A percentile compares a stretch with the other conserved stretches of the same genome.
phyloP scores from a whole-genome alignment of 2,888 invertebrate genomes.

The Muschampia plurimacula region DNA sequence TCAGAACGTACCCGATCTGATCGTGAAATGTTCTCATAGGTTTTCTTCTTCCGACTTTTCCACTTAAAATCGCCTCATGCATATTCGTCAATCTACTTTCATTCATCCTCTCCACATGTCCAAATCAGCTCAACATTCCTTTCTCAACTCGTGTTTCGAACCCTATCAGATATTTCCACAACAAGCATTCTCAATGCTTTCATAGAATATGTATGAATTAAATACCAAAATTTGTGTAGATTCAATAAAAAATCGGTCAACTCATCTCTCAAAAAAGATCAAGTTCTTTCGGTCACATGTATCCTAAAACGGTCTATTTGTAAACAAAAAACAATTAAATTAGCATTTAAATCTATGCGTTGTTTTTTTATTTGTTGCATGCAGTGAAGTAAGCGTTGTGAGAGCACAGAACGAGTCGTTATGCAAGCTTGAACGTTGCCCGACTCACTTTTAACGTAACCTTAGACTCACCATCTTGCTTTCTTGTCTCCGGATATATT shows the following conservation, averaged over 20 bases:
- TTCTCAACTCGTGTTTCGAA: no score
- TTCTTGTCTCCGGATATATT: conserved; percentile 11
- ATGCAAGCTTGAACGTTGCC: conserved; percentile 65
- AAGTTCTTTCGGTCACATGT: not conserved
- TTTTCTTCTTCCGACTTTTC: no score
- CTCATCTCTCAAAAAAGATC: not conserved
- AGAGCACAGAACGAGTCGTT: conserved; percentile 53
- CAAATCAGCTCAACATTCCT: no score
- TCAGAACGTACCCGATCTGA: no score
- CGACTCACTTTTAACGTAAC: conserved; percentile 54
- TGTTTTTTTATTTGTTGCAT: conserved; percentile 26
- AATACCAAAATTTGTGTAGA: not conserved
- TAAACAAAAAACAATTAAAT: conserved; percentile 6
- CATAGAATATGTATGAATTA: no score
- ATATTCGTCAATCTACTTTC: no score
- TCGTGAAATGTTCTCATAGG: no score
- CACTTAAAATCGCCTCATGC: no score
- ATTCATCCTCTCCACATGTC: no score
- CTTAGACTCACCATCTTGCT: conserved; percentile 26
- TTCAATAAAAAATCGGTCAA: not conserved
- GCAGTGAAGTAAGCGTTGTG: conserved; percentile 37
- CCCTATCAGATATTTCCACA: no score
- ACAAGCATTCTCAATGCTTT: no score
- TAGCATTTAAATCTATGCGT: not conserved
- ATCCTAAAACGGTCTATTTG: not conserved